Evolutionary conservation across 2,113 vertebrate species (phyloP).

Genomic region (Sardina pilchardus): DNA sequence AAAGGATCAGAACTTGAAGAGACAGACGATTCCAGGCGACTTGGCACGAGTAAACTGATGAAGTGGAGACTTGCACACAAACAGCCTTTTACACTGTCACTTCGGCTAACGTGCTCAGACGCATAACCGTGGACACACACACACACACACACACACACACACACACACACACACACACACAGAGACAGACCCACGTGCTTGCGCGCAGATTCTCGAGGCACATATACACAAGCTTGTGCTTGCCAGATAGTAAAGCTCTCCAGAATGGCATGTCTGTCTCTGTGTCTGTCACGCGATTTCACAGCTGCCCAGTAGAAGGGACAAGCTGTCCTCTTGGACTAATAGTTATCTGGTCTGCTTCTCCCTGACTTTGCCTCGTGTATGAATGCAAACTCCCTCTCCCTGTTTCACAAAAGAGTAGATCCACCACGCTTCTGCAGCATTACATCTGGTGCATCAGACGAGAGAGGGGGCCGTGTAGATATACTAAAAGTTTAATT

Average conservation of each 20-base stretch:
- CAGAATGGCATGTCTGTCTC: not conserved
- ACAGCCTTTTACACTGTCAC: not conserved
- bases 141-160: slow-evolving; percentile 21
- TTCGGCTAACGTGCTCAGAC: not conserved
- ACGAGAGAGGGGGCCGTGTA: no score
- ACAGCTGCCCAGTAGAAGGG: not conserved
- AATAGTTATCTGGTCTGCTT: not conserved
- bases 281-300: not conserved
- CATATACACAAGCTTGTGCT: not conserved
- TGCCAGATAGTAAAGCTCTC: not conserved
- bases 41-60: slow-evolving; percentile 31
- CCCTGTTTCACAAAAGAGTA: no score
- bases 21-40: slow-evolving; percentile 37
- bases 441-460: no score
- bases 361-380: not conserved
- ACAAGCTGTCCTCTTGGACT: not conserved
- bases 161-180: slow-evolving; percentile 3
- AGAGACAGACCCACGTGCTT: slow-evolving; percentile 12
- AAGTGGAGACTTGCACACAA: not conserved
- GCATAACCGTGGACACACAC: not conserved
- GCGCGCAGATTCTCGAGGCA: not conserved
- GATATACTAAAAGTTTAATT: no score
- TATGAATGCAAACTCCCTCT: not conserved
- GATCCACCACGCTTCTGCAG: no score
- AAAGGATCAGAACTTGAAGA: slow-evolving; percentile 39